phyloP scores from a whole-genome alignment of 2,797 vertebrate species.

The Sandelia bainsii region DNA sequence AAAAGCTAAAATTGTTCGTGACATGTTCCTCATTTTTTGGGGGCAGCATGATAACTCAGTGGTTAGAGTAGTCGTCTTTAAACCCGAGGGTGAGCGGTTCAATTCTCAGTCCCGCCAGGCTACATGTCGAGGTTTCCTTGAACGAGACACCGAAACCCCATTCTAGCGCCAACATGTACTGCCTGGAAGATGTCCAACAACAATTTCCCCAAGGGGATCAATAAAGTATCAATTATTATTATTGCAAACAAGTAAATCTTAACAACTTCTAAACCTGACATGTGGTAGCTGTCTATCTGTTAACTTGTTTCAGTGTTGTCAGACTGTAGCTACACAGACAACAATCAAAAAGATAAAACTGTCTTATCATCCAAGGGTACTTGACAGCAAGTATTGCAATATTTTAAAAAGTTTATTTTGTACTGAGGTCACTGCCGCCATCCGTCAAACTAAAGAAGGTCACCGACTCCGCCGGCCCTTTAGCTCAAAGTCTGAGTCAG shows the following conservation, averaged over 20 bases:
- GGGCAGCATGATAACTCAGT: no score
- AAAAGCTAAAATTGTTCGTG: no score
- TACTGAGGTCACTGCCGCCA: background rate
- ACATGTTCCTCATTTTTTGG: no score
- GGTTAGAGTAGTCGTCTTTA: no score
- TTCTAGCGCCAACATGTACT: no score
- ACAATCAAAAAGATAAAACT: background rate
- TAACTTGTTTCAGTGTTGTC: background rate
- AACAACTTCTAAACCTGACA: background rate
- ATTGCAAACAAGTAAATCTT: background rate
- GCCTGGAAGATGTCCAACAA: no score
- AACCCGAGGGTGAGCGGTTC: no score
- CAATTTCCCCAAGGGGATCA: no score
- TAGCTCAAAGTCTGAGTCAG: slow-evolving; percentile 34
- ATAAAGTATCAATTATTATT: no score
- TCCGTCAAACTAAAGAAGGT: slow-evolving; percentile 10
- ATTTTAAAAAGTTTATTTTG: background rate
- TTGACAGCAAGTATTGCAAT: background rate
- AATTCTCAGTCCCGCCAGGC: no score
- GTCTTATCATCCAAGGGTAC: background rate
- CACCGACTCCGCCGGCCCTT: background rate
- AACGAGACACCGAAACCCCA: no score
- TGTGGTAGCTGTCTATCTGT: background rate
- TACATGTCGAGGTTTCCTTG: no score
- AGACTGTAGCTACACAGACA: background rate